Conservation (phyloP, 2,113 vertebrate species). For the Erythrolamprus reginae region DNA sequence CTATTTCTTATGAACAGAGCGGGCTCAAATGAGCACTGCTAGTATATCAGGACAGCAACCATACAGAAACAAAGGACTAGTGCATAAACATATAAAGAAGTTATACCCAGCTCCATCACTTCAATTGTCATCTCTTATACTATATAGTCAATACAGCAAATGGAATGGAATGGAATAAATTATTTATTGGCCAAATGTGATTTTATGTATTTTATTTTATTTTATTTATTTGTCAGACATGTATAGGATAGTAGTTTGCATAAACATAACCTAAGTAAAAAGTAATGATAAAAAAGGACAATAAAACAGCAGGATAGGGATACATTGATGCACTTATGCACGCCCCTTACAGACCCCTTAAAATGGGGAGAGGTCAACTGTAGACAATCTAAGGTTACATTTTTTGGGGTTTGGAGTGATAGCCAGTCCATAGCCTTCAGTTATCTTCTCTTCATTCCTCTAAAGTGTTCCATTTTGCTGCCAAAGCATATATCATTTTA, state of each 20-base stretch:
- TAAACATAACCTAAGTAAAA: no score
- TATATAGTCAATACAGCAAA: background rate
- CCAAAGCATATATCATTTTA: constrained; percentile 34
- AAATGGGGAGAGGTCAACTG: no score
- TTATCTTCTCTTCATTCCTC: constrained; percentile 20
- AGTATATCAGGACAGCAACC: background rate
- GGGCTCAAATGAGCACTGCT: background rate
- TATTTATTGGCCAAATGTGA: no score
- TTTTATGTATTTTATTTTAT: no score
- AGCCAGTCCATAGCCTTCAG: constrained; percentile 14
- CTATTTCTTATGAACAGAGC: background rate
- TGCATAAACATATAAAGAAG: background rate
- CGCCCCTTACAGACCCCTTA: no score
- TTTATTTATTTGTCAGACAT: no score
- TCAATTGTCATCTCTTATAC: background rate
- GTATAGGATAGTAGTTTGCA: no score
- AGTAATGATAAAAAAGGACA: no score
- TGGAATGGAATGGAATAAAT: background rate
- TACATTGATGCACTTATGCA: no score
- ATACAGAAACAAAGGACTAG: background rate
- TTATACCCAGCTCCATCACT: background rate
- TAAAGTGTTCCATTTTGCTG: constrained; percentile 37
- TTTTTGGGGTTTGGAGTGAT: no score
- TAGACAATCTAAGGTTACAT: no score
- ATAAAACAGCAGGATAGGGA: no score